Base-by-base conservation (phyloP, 2,113 vertebrate genomes). In the Callithrix jacchus region DNA sequence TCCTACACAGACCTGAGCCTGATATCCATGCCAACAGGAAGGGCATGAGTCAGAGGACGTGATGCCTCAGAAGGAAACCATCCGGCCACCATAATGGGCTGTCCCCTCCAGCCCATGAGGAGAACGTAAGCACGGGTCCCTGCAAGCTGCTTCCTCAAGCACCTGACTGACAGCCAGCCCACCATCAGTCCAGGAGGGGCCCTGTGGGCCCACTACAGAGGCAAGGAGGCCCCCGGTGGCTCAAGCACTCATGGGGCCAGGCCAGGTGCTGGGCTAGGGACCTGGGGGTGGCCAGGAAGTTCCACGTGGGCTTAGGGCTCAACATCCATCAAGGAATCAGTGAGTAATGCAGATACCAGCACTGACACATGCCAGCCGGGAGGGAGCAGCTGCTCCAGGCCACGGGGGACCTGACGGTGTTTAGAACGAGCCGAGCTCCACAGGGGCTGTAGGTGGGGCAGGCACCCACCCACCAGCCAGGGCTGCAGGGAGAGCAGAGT, bases 201-300 rank as follows among this genome's bases (percentile, higher is more conserved):
- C 47, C 40, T 58, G 61, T 66, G 40, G 42, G 54, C 40, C 52
- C 42, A 61, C 42, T 4, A 8, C 20, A 23, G n/a, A 52, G 12
- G 7, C 20, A 64, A 35, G 54, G n/a, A 56, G 56, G 27, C 25
- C 27, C 66, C 45, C 14, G 18, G 45, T 52, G 6, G 79, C 18
- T 42, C 52, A 37, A 42, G 54, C 6, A 35, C 10, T 27, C 61
- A 25, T 27, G 10, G 30, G 20, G 42, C 20, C 61, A 35, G 49
- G 32, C 14, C 49, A 1, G 16, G 68, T 2, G 21, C 42, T 14
- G 7, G 52, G 4, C 2, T 0, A 30, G 8, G 42, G 30, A 35
- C 25, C 86, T 40, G 42, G 52, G 74, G 25, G 27, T 18, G 20
- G 56, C 37, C 68, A 6, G 47, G 17, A 56, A 54, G 79, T 27